Percentiles rank a stretch among this genome's conserved stretches.
Evolutionary conservation across 2,113 vertebrate genomes (phyloP).

Genomic region (Empidonax traillii): DNA sequence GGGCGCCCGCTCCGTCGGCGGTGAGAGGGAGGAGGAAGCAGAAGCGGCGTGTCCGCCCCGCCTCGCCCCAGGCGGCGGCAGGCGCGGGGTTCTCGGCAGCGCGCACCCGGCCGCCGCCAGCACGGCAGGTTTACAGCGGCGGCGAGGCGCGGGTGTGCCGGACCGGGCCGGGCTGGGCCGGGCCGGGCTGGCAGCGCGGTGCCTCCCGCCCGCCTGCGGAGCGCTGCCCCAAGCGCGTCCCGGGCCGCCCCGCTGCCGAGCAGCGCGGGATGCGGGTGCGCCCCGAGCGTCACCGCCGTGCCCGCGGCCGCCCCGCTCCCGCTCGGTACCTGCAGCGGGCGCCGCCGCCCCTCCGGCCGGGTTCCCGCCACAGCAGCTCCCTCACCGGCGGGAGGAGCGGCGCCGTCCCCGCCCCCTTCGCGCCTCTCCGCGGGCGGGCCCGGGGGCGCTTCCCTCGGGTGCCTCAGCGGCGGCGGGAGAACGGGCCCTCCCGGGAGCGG

Average conservation of each 20-base stretch:
- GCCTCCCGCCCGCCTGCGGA: neutral
- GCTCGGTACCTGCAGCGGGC: neutral
- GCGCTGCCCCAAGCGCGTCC: no score
- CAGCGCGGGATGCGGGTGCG: neutral
- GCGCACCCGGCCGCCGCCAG: neutral
- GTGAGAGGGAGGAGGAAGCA: no score
- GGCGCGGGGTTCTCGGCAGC: neutral
- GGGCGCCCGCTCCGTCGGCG: accelerated
- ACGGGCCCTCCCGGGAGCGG: accelerated
- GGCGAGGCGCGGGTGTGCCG: neutral
- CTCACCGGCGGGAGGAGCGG: neutral
- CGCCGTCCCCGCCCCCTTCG: neutral
- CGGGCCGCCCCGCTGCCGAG: neutral
- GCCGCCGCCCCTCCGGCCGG: neutral
- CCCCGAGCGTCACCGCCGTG: neutral
- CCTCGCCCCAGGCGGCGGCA: neutral
- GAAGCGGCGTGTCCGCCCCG: no score
- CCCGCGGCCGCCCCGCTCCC: neutral
- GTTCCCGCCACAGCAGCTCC: neutral
- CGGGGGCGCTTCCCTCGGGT: neutral
- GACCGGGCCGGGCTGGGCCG: no score
- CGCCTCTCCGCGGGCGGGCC: neutral
- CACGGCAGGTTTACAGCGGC: neutral
- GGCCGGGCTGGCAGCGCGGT: no score
- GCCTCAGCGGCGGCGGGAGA: neutral